These are phyloP conservation scores for Drosophila azteca DNA, from an alignment of 1,140 invertebrate genomes.

Conservation along the genomic window DNA sequence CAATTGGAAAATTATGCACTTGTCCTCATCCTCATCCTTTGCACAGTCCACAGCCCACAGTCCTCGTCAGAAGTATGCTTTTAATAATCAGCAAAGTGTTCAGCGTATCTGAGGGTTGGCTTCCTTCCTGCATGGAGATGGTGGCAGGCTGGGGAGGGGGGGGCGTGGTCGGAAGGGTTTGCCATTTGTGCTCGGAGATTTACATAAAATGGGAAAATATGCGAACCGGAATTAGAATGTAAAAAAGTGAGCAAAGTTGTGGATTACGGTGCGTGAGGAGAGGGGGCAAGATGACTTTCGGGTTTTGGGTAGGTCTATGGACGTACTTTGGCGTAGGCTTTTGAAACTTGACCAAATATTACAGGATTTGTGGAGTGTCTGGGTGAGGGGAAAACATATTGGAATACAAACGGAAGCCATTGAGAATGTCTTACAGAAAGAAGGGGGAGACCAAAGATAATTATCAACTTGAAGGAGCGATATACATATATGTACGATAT, in stretches of 20 bases:
- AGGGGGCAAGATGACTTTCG: slow-evolving; percentile 30
- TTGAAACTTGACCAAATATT: too few species aligned
- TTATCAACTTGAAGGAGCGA: too few species aligned
- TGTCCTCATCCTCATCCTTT: slow-evolving; percentile 33
- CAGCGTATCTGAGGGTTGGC: slow-evolving; percentile 25
- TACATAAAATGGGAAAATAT: slow-evolving; percentile 52
- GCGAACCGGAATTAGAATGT: slow-evolving; percentile 31
- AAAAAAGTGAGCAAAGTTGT: slow-evolving; percentile 51
- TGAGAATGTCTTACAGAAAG: too few species aligned
- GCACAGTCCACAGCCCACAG: not conserved
- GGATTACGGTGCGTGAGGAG: slow-evolving; percentile 14
- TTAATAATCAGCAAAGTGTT: slow-evolving; percentile 78
- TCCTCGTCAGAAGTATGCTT: slow-evolving; percentile 65
- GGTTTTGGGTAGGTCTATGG: not conserved
- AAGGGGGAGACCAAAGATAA: too few species aligned
- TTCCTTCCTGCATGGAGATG: not conserved
- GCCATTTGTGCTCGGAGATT: slow-evolving; percentile 43
- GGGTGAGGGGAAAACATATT: too few species aligned
- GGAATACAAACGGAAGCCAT: too few species aligned
- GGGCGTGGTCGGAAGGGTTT: slow-evolving; percentile 39
- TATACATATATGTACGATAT: too few species aligned
- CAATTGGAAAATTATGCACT: slow-evolving; percentile 83
- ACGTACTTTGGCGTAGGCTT: too few species aligned
- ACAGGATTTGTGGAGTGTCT: too few species aligned
- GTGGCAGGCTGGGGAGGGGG: slow-evolving; percentile 3